Evolutionary conservation across 2,888 invertebrate genomes (phyloP), one percentile per base, ranked within the genome.

Genomic region (Noctuana brunneofusca): DNA sequence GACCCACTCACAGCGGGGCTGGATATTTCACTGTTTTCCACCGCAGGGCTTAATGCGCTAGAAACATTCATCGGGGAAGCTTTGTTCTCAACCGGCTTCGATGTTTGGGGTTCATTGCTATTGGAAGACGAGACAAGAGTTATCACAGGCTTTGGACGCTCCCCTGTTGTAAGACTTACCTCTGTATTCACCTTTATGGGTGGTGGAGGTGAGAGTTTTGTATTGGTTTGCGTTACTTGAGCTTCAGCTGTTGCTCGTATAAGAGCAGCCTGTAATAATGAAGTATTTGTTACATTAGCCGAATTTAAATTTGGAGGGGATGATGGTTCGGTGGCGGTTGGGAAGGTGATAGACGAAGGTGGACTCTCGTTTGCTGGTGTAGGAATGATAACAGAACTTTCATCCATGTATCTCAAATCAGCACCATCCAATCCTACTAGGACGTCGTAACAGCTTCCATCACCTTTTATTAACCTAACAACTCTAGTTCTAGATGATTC

Each of bases 331-430:
- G 94, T 93, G 24, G 93, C 93, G 48, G 92, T 92, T 18, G 93
- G 92, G 68, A 93, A 93, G 65, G 93, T 93, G 52, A 93, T 85
- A 27, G 94, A 94, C 64, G 95, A 94, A 11, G 95, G 95, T 49
- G 96, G 95, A 76, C 95, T 96, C 80, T 96, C 96, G 75, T 94
- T 95, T 64, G 94, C 94, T 14, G 96, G 96, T 67, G 96, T 96
- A 63, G 96, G 94, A 64, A 96, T 92, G 69, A 95, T 95, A 48
- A 97, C 93, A 27, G 97, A 97, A 82, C 97, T 97, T 80, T 97
- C 97, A 80, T 97, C 97, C 97, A 97, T 97, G 83, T 94, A 97
- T 52, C 96, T 93, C 58, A 97, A 87, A 84, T 97, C 97, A n/a
- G 96, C 96, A 65, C 95, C 96, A 78, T 97, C 97, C 84, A 97